Conservation (phyloP, 2,113 vertebrate species). For the Burhinus bistriatus region DNA sequence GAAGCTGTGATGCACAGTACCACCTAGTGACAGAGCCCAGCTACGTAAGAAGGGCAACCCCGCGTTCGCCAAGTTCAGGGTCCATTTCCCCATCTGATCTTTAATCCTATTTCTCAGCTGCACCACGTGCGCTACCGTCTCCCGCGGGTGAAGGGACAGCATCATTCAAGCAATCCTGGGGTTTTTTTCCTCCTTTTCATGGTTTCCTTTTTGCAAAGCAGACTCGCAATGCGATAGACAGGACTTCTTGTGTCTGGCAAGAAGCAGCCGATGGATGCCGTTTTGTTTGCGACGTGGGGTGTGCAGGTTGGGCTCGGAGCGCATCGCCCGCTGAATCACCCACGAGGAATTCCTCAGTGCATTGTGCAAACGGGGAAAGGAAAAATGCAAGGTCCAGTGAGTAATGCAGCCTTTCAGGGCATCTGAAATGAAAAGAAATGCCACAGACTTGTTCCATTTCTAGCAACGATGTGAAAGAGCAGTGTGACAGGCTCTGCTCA, state of each 20-base stretch:
- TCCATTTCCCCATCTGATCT: not conserved
- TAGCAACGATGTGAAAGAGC: constrained; percentile 28
- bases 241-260: not conserved
- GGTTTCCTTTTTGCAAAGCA: not conserved
- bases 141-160: accelerated
- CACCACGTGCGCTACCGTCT: accelerated
- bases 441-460: constrained; percentile 16
- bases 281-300: not conserved
- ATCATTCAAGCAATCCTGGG: not conserved
- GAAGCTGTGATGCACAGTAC: constrained; percentile 57
- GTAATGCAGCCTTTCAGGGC: constrained; percentile 31
- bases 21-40: constrained; percentile 59
- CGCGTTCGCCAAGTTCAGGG: accelerated
- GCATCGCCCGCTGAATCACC: not conserved
- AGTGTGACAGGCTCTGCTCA: not conserved
- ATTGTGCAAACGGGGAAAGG: not conserved
- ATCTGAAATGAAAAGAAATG: constrained; percentile 53
- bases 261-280: accelerated
- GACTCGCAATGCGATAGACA: not conserved
- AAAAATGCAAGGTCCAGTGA: constrained; percentile 39
- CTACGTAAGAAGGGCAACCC: not conserved
- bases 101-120: not conserved
- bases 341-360: constrained; percentile 21
- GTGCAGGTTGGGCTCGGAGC: not conserved
- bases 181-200: not conserved